Conservation (phyloP, 2,888 invertebrate genomes). For the Sussaba pulchella region DNA sequence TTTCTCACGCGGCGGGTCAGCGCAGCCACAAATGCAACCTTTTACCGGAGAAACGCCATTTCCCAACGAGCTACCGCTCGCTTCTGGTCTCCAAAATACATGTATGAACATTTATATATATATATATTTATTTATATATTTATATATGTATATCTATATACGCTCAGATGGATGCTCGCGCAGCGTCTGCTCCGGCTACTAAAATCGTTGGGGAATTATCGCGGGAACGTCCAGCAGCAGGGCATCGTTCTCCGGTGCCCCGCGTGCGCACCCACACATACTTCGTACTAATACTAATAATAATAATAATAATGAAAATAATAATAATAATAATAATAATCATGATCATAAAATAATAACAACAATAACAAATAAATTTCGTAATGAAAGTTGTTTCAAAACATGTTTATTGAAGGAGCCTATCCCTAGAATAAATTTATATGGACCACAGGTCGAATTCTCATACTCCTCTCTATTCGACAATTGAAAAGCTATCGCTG, state of each 20-base stretch:
- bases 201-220: slow-evolving; percentile 62
- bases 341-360: too few species aligned
- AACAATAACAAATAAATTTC: too few species aligned
- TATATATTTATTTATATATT: slow-evolving; percentile 17
- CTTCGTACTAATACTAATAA: too few species aligned
- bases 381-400: too few species aligned
- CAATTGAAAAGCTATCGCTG: too few species aligned
- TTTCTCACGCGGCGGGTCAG: slow-evolving; percentile 34
- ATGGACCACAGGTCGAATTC: too few species aligned
- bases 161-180: not conserved
- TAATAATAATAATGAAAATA: too few species aligned
- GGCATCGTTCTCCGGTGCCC: slow-evolving; percentile 12
- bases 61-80: slow-evolving; percentile 44
- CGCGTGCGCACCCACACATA: not conserved
- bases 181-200: slow-evolving; percentile 43
- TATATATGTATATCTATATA: too few species aligned
- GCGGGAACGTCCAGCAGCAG: slow-evolving; percentile 50
- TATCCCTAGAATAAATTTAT: too few species aligned
- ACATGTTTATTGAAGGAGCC: too few species aligned
- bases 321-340: too few species aligned
- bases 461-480: too few species aligned
- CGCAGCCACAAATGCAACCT: slow-evolving; percentile 12
- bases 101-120: slow-evolving; percentile 15
- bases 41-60: slow-evolving; percentile 51
- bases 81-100: slow-evolving; percentile 1